Base-by-base conservation (phyloP, 2,113 vertebrate genomes). In the Hirundichthys speculiger region DNA sequence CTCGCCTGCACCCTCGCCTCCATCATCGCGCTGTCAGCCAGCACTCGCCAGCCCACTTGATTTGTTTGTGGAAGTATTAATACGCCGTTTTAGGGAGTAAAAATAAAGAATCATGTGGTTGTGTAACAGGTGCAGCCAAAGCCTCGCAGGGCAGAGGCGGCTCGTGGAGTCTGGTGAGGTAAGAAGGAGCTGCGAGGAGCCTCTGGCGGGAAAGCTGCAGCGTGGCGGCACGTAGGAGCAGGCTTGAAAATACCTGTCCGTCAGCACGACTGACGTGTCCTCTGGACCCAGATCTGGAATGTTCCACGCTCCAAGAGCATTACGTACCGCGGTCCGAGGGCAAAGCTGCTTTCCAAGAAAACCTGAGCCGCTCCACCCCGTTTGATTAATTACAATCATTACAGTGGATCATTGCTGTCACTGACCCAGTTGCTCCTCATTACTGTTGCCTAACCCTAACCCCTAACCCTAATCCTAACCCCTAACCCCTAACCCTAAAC, bases 1-100 rank as follows among this genome's bases (percentile, higher is more conserved):
- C 71, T 56, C 39, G 20, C n/a, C 46, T 61, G 84, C 73, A 75
- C 65, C 70, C 60, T 69, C 77, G 65, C 65, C 69, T 85, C 65
- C 64, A 73, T 75, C 81, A 86, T 86, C 86, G 40, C 84, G 71
- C 80, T 92, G 85, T 89, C 86, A 84, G 80, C 75, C 2, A 18
- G 65, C 57, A 24, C 71, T 64, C 21, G 45, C 30, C 43, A 41
- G 49, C 40, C 56, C 56, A 43, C 49, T 42, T 21, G 52, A 57
- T 56, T 59, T 75, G 80, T 84, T 85, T 86, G 87, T 77, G 21
- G 46, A 86, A 75, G 71, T 54, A 88, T 87, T 73, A 83, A 82
- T 78, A 80, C 51, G 47, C 15, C 0, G 8, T 79, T 75, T 76
- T 67, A 75, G 74, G 52, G 57, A 51, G 63, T 69, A 76, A 80